Conservation (phyloP, 2,113 vertebrate genomes). For the Scomber colias region DNA sequence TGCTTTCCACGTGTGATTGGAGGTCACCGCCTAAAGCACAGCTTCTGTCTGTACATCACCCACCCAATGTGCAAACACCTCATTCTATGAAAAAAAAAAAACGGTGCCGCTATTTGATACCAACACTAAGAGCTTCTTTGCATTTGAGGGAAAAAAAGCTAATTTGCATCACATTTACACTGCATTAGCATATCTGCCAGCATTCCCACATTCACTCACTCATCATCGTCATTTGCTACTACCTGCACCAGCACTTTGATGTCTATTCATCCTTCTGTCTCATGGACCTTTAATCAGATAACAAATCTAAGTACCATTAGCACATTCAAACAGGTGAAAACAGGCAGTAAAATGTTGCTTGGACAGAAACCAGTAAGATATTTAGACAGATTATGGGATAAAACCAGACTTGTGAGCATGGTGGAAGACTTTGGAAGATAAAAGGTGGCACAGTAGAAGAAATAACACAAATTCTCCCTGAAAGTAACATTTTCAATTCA, state of each 20-base stretch:
- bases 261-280: slow-evolving; percentile 69
- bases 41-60: background rate
- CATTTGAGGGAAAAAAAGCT: slow-evolving; percentile 21
- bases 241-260: slow-evolving; percentile 64
- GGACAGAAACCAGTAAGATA: slow-evolving; percentile 14
- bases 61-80: slow-evolving; percentile 12
- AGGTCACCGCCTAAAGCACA: background rate
- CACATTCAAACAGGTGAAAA: slow-evolving; percentile 60
- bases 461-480: background rate
- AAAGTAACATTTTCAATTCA: too few species aligned
- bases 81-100: slow-evolving; percentile 8
- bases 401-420: background rate
- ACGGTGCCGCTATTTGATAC: slow-evolving; percentile 14
- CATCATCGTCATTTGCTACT: slow-evolving; percentile 61
- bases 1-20: slow-evolving; percentile 9
- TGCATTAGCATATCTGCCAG: slow-evolving; percentile 59
- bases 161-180: slow-evolving; percentile 65
- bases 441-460: background rate
- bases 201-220: slow-evolving; percentile 41
- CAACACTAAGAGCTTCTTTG: background rate
- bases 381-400: background rate
- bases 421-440: background rate
- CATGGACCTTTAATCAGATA: slow-evolving; percentile 64
- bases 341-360: slow-evolving; percentile 17
- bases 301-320: slow-evolving; percentile 66